These are phyloP conservation scores for Buphagus erythrorhynchus DNA, from an alignment of 2,797 vertebrate genomes.

Conservation along the genomic window DNA sequence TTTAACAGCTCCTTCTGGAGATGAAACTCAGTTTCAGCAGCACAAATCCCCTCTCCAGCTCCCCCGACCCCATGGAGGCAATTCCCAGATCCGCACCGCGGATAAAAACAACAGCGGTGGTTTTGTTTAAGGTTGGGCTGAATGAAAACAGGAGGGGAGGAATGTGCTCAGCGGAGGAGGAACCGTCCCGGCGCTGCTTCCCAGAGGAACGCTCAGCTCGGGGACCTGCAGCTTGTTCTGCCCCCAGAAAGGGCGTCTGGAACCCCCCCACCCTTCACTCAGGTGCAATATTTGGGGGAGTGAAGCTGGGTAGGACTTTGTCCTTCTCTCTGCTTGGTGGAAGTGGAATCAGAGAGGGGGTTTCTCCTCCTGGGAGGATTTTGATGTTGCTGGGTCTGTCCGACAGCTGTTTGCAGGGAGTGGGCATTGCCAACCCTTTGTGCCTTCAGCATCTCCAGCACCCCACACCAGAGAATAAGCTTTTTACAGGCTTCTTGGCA, in stretches of 20 bases:
- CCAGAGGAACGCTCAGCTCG: accelerated
- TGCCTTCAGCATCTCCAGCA: not conserved
- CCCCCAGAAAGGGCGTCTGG: not conserved
- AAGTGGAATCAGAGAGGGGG: not conserved
- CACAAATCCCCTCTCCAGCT: not conserved
- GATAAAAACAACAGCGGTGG: not conserved
- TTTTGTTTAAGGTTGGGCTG: constrained; percentile 50
- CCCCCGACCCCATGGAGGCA: not conserved
- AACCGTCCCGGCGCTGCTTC: not conserved
- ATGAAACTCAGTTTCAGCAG: not conserved
- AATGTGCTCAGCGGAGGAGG: not conserved
- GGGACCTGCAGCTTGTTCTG: not conserved
- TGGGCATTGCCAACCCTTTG: not conserved
- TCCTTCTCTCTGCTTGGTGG: not conserved
- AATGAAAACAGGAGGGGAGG: constrained; percentile 4
- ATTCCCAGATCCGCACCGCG: accelerated
- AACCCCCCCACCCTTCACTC: not conserved
- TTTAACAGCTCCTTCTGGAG: not conserved
- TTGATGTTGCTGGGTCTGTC: not conserved
- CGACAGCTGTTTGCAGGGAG: accelerated
- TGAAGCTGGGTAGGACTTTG: accelerated
- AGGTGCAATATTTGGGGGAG: not conserved
- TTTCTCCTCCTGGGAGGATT: not conserved
- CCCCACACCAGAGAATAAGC: not conserved
- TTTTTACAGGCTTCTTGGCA: accelerated